Evolutionary conservation across 64 coral and sea anemone species (phyloP).

Genomic region (Pachyseris speciosa): DNA sequence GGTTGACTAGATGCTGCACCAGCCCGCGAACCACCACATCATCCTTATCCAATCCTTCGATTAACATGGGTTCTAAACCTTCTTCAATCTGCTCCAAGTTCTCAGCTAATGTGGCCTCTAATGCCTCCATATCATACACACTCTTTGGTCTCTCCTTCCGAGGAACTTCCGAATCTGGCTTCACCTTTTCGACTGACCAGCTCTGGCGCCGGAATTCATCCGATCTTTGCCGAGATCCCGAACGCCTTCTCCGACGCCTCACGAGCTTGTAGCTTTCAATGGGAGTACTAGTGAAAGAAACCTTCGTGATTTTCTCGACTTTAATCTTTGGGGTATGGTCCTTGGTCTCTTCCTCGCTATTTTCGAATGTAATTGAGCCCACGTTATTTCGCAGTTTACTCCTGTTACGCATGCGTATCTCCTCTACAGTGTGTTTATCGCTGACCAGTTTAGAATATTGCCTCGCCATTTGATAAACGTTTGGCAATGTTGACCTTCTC

Average conservation of each 20-base stretch:
- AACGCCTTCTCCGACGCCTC: conserved; percentile 52
- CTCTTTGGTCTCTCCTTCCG: conserved; percentile 53
- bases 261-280: conserved; percentile 51
- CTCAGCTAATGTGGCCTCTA: conserved; percentile 46
- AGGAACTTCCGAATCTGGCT: conserved; percentile 37
- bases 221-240: conserved; percentile 47
- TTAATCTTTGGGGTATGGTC: conserved; percentile 66
- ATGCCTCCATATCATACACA: conserved; percentile 57
- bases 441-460: conserved; percentile 72
- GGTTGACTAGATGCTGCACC: conserved; percentile 68
- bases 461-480: conserved; percentile 81
- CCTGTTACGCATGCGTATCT: conserved; percentile 31
- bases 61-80: conserved; percentile 56
- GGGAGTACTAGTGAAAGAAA: conserved; percentile 43
- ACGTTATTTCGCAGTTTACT: neutral
- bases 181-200: conserved; percentile 71
- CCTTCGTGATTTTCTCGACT: conserved; percentile 59
- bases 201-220: conserved; percentile 42
- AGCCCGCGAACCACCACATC: conserved; percentile 67
- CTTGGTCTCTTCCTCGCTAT: neutral
- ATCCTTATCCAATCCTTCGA: conserved; percentile 67
- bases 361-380: neutral
- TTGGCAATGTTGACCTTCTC: conserved; percentile 12
- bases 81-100: conserved; percentile 40
- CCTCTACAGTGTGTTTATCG: conserved; percentile 31